phyloP scores from a whole-genome alignment of 37 sponge, comb jelly and placozoan species.

The Beroe ovata region DNA sequence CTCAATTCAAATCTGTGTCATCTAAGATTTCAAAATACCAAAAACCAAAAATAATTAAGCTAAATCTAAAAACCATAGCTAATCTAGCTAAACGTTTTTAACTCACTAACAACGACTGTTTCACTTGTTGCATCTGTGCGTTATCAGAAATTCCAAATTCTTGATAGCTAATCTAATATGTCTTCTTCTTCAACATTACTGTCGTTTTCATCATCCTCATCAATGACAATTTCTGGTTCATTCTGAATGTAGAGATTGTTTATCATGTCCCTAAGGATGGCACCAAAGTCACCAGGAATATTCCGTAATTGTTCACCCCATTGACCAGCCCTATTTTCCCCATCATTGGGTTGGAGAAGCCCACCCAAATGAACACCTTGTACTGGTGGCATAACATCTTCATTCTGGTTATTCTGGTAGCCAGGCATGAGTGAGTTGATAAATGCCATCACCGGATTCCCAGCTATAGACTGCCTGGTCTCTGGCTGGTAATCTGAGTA shows the following conservation, averaged over 20 bases:
- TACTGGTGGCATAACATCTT: neutral
- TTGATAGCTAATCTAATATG: neutral
- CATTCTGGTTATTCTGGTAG: slow-evolving; percentile 1
- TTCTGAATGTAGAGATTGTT: slow-evolving; percentile 9
- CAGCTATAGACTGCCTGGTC: neutral
- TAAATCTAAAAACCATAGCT: no score
- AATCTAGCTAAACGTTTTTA: no score
- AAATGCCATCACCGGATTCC: slow-evolving; percentile 31
- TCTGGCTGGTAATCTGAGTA: slow-evolving; percentile 48
- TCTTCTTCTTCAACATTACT: slow-evolving; percentile 1
- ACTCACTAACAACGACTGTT: no score
- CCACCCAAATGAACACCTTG: slow-evolving; percentile 5
- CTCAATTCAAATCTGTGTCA: no score
- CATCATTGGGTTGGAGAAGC: slow-evolving; percentile 11
- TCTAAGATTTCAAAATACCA: no score
- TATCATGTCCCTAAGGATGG: slow-evolving; percentile 6
- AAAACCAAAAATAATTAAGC: no score
- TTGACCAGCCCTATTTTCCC: slow-evolving; percentile 11
- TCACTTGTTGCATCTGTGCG: no score
- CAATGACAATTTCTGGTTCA: slow-evolving; percentile 1
- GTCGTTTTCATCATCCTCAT: neutral
- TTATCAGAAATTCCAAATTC: no score
- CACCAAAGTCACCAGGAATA: slow-evolving; percentile 48
- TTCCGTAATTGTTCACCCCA: slow-evolving; percentile 37
- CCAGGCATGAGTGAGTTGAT: slow-evolving; percentile 67